Evolutionary conservation across 2,888 invertebrate species (phyloP).

Genomic region (Atrina japonica): DNA sequence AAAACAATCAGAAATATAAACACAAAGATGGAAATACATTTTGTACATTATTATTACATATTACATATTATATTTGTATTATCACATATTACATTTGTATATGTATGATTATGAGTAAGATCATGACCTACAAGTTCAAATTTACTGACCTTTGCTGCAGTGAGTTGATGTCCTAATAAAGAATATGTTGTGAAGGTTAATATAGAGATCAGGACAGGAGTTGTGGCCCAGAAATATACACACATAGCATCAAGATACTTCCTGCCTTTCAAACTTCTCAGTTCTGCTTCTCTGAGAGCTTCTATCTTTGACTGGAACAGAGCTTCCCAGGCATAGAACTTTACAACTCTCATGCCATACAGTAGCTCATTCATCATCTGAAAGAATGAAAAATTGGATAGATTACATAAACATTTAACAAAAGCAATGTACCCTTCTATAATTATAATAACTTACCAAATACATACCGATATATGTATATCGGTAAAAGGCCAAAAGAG

Average conservation of each 20-base stretch:
- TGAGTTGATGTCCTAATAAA: slow-evolving; percentile 86
- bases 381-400: slow-evolving; percentile 28
- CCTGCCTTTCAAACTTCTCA: slow-evolving; percentile 89
- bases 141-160: slow-evolving; percentile 88
- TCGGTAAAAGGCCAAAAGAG: no score
- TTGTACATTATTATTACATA: background rate
- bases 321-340: slow-evolving; percentile 96
- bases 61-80: background rate
- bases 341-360: slow-evolving; percentile 93
- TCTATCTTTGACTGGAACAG: slow-evolving; percentile 87
- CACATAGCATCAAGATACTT: slow-evolving; percentile 98
- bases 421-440: background rate
- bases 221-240: slow-evolving; percentile 99
- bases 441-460: no score
- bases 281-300: slow-evolving; percentile 84
- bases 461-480: no score
- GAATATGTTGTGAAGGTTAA: slow-evolving; percentile 82
- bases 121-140: background rate
- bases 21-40: no score
- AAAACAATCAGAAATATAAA: no score
- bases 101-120: background rate
- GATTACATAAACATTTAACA: no score
- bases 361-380: slow-evolving; percentile 91
- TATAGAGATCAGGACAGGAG: slow-evolving; percentile 88
- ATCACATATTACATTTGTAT: background rate